A percentile compares a stretch with the other conserved stretches of the same genome.
These are phyloP conservation scores for Sebastes jordani DNA, from an alignment of 2,797 vertebrate species.

Conservation along the genomic window DNA sequence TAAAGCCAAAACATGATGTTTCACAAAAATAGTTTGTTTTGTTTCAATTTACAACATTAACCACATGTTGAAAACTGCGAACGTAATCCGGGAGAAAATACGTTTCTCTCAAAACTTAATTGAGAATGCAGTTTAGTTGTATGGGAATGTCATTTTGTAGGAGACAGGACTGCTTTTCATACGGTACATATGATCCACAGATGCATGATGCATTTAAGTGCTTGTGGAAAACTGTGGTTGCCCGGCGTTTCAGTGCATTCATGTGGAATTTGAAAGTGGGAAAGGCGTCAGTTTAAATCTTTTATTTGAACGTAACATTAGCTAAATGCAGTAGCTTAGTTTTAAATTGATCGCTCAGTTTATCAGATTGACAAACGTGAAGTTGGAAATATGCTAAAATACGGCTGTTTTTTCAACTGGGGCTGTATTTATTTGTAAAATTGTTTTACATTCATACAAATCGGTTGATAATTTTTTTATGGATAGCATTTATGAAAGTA, in stretches of 20 bases:
- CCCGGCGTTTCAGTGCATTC: background rate
- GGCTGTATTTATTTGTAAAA: background rate
- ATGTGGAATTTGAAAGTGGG: background rate
- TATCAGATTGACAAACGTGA: background rate
- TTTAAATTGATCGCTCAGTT: background rate
- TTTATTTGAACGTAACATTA: background rate
- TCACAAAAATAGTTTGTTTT: too few relatives aligned
- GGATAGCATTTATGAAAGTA: background rate
- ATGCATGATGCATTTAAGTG: background rate
- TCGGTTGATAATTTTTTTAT: background rate
- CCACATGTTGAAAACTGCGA: too few relatives aligned
- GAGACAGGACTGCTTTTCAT: background rate
- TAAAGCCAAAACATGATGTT: too few relatives aligned
- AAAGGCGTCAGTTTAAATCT: background rate
- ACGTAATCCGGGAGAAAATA: background rate
- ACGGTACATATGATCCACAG: background rate
- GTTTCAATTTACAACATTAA: too few relatives aligned
- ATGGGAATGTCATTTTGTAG: background rate
- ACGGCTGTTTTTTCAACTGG: background rate
- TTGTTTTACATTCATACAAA: background rate
- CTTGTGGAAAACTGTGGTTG: background rate
- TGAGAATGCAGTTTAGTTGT: background rate
- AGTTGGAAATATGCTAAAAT: background rate
- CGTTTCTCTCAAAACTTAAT: background rate
- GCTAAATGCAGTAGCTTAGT: background rate